A percentile compares a stretch with the other conserved stretches of the same genome.
These are phyloP conservation scores for Gymnoscopelus braueri DNA, from an alignment of 2,797 vertebrate genomes.

Conservation along the genomic window DNA sequence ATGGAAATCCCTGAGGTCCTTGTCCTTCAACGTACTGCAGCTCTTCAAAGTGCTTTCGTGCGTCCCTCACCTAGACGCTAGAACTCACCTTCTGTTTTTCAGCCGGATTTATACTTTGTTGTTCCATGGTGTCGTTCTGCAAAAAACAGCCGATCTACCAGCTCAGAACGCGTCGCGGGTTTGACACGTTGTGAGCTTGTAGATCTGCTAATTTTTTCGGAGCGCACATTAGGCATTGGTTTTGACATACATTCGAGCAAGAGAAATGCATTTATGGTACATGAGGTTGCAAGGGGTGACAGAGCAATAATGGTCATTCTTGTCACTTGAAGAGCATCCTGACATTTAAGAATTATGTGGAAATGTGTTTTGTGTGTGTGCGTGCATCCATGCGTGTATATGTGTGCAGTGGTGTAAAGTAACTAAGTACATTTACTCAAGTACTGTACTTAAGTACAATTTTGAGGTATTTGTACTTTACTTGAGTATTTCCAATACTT, in stretches of 20 bases:
- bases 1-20: conserved; percentile 37
- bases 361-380: conserved; percentile 20
- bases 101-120: too few species aligned
- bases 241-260: neutral
- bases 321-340: conserved; percentile 54
- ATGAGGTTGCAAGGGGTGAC: conserved; percentile 40
- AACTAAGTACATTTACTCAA: too few species aligned
- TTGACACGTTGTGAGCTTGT: too few species aligned
- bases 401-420: too few species aligned
- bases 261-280: conserved; percentile 22
- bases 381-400: conserved; percentile 18
- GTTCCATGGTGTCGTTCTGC: too few species aligned
- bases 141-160: conserved; percentile 29
- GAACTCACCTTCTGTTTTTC: conserved; percentile 30
- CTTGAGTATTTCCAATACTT: too few species aligned
- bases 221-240: too few species aligned
- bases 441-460: too few species aligned
- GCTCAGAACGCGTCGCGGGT: too few species aligned
- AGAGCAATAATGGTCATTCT: conserved; percentile 54
- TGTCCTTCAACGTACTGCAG: conserved; percentile 54
- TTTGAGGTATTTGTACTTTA: too few species aligned
- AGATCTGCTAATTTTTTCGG: too few species aligned
- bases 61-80: conserved; percentile 2
- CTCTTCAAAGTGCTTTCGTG: too few species aligned
- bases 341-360: conserved; percentile 60